These are phyloP conservation scores for Mus pahari DNA, from an alignment of 2,113 vertebrate species.

Conservation along the genomic window DNA sequence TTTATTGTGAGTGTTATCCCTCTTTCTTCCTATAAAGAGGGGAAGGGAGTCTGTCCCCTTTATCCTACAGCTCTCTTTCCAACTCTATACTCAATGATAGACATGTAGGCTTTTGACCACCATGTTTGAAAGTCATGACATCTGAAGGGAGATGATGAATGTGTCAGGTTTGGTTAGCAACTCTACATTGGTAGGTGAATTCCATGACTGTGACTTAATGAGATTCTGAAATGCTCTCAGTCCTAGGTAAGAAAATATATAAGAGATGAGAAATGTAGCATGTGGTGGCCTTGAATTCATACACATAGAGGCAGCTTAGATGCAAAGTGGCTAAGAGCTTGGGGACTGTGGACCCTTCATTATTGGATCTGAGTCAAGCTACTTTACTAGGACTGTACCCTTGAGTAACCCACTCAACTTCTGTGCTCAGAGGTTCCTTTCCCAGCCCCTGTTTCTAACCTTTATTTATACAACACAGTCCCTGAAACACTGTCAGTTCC, in stretches of 20 bases:
- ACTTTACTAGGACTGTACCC: background rate
- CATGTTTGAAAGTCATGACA: constrained; percentile 21
- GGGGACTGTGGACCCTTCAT: background rate
- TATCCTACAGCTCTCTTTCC: background rate
- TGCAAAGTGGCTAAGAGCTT: background rate
- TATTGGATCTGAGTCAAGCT: background rate
- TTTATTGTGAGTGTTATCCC: background rate
- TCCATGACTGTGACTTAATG: background rate
- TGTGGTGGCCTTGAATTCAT: background rate
- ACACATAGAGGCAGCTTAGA: background rate
- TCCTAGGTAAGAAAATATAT: constrained; percentile 35
- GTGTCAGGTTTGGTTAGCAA: constrained; percentile 29
- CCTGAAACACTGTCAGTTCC: background rate
- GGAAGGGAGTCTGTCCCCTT: background rate
- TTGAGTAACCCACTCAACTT: background rate
- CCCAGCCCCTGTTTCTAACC: background rate
- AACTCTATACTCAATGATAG: background rate
- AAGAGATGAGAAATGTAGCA: background rate
- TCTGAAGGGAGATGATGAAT: constrained; percentile 13
- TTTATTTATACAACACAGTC: background rate
- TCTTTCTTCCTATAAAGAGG: background rate
- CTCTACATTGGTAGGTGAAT: constrained; percentile 7
- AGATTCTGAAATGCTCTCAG: constrained; percentile 37
- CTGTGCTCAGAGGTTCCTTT: background rate
- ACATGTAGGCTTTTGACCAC: background rate